A percentile compares a stretch with the other conserved stretches of the same genome.
These are phyloP conservation scores for Oedothorax gibbosus DNA, from an alignment of 1,140 invertebrate species.

Conservation along the genomic window DNA sequence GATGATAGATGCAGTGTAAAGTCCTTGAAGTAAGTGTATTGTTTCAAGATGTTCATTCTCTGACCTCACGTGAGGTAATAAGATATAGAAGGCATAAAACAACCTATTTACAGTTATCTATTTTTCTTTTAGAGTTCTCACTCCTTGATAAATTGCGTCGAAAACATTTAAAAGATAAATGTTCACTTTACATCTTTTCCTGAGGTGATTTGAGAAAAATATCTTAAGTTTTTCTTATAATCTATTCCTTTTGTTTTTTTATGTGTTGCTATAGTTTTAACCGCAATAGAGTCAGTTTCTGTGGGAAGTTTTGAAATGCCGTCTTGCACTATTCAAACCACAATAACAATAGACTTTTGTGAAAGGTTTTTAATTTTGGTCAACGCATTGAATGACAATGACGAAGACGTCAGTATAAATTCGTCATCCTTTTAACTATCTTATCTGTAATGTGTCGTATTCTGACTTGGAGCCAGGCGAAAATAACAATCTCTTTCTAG, in stretches of 20 bases:
- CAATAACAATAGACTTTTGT: too few relatives aligned
- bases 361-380: too few relatives aligned
- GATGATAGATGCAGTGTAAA: slow-evolving; percentile 8
- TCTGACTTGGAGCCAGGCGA: too few relatives aligned
- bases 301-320: too few relatives aligned
- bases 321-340: too few relatives aligned
- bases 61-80: slow-evolving; percentile 43
- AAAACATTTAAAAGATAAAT: slow-evolving; percentile 41
- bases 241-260: background rate
- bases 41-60: slow-evolving; percentile 24
- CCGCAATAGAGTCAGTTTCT: too few relatives aligned
- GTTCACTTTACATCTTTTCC: slow-evolving; percentile 14
- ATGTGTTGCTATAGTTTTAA: too few relatives aligned
- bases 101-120: slow-evolving; percentile 48
- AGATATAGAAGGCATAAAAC: slow-evolving; percentile 33
- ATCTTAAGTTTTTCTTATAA: background rate
- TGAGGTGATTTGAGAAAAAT: background rate
- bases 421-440: too few relatives aligned
- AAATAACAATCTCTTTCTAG: background rate
- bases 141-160: slow-evolving; percentile 26
- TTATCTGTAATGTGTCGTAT: too few relatives aligned
- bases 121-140: slow-evolving; percentile 17
- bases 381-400: background rate
- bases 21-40: slow-evolving; percentile 12
- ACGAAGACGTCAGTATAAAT: too few relatives aligned